Percentiles rank a stretch among this genome's conserved stretches.
These are phyloP conservation scores for Catamblyrhynchus diadema DNA, from an alignment of 2,797 vertebrate species.

Conservation along the genomic window DNA sequence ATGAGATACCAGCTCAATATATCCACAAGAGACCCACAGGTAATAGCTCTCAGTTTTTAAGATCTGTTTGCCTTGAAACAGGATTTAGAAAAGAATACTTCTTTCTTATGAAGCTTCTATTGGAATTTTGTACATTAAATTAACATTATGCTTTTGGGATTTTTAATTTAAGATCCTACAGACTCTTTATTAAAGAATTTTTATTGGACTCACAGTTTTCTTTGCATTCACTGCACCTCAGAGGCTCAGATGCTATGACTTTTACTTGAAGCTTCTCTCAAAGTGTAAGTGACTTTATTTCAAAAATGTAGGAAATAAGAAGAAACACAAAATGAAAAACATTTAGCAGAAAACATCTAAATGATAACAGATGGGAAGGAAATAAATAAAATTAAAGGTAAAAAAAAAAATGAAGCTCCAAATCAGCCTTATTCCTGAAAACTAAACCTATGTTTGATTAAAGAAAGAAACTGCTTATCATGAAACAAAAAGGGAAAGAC, in stretches of 20 bases:
- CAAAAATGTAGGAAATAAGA: background rate
- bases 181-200: background rate
- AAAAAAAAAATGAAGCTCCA: background rate
- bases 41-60: constrained; percentile 4
- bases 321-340: background rate
- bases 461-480: background rate
- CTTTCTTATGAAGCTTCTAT: background rate
- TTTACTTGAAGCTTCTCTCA: background rate
- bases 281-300: background rate
- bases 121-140: background rate
- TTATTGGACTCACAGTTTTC: background rate
- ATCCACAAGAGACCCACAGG: background rate
- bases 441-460: background rate
- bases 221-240: background rate
- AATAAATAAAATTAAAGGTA: background rate
- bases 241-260: background rate
- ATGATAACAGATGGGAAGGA: background rate
- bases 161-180: constrained; percentile 25
- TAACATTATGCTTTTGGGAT: background rate
- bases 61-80: background rate
- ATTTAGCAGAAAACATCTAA: background rate
- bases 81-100: background rate
- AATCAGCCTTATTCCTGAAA: background rate
- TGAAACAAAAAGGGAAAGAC: background rate
- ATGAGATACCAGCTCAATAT: background rate